Percentiles rank a stretch among this genome's conserved stretches.
Evolutionary conservation across 1,140 invertebrate species (phyloP).

Genomic region (Drosophila sechellia): DNA sequence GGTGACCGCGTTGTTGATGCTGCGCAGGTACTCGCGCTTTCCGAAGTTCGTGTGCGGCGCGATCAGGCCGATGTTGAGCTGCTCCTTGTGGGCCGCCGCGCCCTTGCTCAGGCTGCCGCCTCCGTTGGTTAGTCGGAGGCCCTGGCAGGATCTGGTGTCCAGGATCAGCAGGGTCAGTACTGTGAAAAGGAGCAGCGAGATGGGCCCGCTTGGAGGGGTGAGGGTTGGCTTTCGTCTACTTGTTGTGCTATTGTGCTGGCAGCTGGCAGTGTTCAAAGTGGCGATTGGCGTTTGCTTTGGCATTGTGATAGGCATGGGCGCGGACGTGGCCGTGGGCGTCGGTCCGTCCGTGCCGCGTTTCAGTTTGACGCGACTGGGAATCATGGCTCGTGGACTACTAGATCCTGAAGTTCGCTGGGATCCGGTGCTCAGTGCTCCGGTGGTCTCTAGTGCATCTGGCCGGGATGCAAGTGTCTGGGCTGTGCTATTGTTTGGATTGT

Average conservation of each 20-base stretch:
- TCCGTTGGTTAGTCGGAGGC: conserved; percentile 69
- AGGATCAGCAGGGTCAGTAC: conserved; percentile 43
- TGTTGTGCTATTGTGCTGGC: conserved; percentile 33
- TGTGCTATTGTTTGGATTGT: conserved; percentile 1
- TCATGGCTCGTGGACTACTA: conserved; percentile 26
- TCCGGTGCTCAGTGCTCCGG: conserved; percentile 1
- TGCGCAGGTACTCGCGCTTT: conserved; percentile 88
- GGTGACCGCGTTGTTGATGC: conserved; percentile 88
- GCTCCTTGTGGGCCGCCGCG: conserved; percentile 76
- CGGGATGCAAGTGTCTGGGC: background rate
- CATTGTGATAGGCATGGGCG: background rate
- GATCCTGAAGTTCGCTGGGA: conserved; percentile 1
- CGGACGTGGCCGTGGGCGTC: too few relatives aligned
- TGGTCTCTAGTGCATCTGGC: conserved; percentile 3
- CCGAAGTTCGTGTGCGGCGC: conserved; percentile 86
- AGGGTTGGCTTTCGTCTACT: conserved; percentile 2
- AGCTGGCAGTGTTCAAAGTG: conserved; percentile 55
- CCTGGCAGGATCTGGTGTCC: conserved; percentile 24
- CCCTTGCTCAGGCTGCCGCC: conserved; percentile 68
- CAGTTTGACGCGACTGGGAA: conserved; percentile 62
- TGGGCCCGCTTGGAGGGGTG: conserved; percentile 3
- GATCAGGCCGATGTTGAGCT: conserved; percentile 86
- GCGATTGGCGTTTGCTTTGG: background rate
- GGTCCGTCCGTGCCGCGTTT: conserved; percentile 36
- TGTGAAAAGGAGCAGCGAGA: conserved; percentile 12